Base-by-base conservation (phyloP, 2,888 invertebrate species). In the Diadromus collaris region DNA sequence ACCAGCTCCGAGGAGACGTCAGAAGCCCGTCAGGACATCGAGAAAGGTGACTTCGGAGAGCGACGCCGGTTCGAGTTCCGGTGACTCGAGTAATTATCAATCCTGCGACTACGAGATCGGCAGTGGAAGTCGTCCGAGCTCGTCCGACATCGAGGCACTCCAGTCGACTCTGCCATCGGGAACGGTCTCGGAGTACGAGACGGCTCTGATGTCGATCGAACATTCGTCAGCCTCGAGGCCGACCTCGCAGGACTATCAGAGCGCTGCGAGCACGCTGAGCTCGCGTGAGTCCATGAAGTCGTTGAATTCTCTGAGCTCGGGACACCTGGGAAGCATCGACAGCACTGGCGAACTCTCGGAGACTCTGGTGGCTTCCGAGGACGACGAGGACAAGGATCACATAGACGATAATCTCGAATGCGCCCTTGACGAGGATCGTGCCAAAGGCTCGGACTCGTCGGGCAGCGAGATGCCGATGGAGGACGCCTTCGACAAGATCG, bases 201-300 rank as follows among this genome's bases (percentile, higher is more conserved):
- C 96, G 21, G 96, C 96, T 6, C 90, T 95, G 84, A 96, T 96
- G 48, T 97, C 97, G 44, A 94, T 96, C 83, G 96, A 96, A 83
- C 92, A 94, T 64, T 96, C 96, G 6, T 93, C 94, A 2, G 93
- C 93, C 67, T 95, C 95, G 0, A 91, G 94, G 68, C 92, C 95
- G 76, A 96, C 96, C 21, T 96, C 97, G 0, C 95, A 95, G 82
- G 97, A 97, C 85, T 98, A 96, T 88, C 95, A 95, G 48, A 97
- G 97, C 65, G 97, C 97, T 0, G 95, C 95, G 1, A 96, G 96
- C 86, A 96, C 96, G n/a, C 92, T 97, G 78, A 97, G 97, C 88
- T 97, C 97, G 0, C 94, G 96, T 84, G 97, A 97, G 88, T 97
- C 97, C 81, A 96, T 97, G 95, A 96, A 95, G 88, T 97, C 97